Conservation (phyloP, 37 sponge, comb jelly and placozoan species). For the Spongia lamella region DNA sequence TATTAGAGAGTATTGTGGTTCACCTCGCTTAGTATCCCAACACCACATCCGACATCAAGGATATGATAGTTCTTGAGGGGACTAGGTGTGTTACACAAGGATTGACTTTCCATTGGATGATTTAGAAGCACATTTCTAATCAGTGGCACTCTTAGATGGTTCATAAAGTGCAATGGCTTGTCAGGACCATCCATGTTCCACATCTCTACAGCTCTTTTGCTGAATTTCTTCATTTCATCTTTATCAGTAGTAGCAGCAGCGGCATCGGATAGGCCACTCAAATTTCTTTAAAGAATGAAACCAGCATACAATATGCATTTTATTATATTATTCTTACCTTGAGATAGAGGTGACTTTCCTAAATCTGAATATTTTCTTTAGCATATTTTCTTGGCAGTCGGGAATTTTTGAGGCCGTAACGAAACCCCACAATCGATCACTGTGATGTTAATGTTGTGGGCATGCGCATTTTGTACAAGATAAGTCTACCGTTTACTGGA, state of each 20-base stretch:
- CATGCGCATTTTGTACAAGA: too few species aligned
- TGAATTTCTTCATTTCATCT: conserved; percentile 4
- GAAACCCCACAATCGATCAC: too few species aligned
- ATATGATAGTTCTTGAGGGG: conserved; percentile 45
- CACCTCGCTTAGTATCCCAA: conserved; percentile 64
- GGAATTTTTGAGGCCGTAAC: too few species aligned
- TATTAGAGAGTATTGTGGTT: not conserved
- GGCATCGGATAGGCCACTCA: not conserved
- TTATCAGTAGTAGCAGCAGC: not conserved
- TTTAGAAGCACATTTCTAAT: conserved; percentile 36
- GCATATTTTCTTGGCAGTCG: too few species aligned
- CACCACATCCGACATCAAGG: conserved; percentile 74
- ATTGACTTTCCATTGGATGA: conserved; percentile 13
- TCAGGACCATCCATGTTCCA: conserved; percentile 22
- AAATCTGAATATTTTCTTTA: too few species aligned
- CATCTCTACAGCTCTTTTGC: not conserved
- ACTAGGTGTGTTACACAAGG: not conserved
- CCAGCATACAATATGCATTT: too few species aligned
- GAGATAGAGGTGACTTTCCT: too few species aligned
- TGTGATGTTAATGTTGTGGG: too few species aligned
- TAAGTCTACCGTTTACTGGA: too few species aligned
- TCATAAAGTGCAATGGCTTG: conserved; percentile 51
- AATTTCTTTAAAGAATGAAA: too few species aligned
- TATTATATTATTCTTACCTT: too few species aligned
- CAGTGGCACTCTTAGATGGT: conserved; percentile 59